phyloP scores from a whole-genome alignment of 1,140 invertebrate species.

The Drosophila biarmipes region DNA sequence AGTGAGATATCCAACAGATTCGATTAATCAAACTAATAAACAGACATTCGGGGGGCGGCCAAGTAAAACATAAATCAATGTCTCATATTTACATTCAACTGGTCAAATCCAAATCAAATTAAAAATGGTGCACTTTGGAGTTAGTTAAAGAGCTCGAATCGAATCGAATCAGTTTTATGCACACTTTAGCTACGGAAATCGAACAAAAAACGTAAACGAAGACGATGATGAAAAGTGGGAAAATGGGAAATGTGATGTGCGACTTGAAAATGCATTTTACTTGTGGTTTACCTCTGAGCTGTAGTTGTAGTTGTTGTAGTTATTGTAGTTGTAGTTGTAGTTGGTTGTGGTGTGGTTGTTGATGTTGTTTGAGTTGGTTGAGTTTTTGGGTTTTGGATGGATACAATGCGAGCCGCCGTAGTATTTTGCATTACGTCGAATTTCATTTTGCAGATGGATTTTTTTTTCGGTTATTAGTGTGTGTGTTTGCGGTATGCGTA shows the following conservation, averaged over 20 bases:
- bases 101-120: conserved; percentile 35
- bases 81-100: conserved; percentile 46
- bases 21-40: conserved; percentile 46
- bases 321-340: conserved; percentile 47
- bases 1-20: conserved; percentile 24
- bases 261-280: conserved; percentile 71
- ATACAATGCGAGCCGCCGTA: conserved; percentile 27
- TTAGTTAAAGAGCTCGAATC: conserved; percentile 24
- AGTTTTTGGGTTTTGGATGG: conserved; percentile 44
- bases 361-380: conserved; percentile 50
- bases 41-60: conserved; percentile 2
- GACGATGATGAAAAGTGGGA: conserved; percentile 40
- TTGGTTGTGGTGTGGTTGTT: conserved; percentile 44
- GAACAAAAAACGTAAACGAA: conserved; percentile 17
- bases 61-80: conserved; percentile 18
- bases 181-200: conserved; percentile 40
- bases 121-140: conserved; percentile 29
- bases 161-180: conserved; percentile 18
- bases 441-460: conserved; percentile 35
- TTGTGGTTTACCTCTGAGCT: conserved; percentile 83
- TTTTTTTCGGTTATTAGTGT: conserved; percentile 28
- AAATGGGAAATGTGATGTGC: conserved; percentile 62
- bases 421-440: conserved; percentile 43
- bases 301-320: conserved; percentile 54
- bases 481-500: conserved; percentile 27